phyloP scores from a whole-genome alignment of 2,113 vertebrate species.

The Lichenostomus cassidix region DNA sequence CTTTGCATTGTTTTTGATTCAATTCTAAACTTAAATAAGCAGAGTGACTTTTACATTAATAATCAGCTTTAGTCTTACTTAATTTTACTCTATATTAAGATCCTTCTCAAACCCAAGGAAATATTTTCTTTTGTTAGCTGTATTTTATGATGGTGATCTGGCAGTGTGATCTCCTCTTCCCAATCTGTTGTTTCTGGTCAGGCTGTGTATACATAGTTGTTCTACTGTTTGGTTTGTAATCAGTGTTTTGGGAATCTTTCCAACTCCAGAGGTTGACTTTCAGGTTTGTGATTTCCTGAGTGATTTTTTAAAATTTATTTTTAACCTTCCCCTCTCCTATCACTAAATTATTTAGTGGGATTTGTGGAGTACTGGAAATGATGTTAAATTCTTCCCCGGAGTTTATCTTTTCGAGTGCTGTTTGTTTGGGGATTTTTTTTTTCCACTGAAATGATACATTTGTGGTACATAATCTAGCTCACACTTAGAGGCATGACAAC shows the following conservation, averaged over 20 bases:
- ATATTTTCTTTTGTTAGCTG: background rate
- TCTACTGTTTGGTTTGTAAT: constrained; percentile 29
- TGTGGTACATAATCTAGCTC: background rate
- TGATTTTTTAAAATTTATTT: background rate
- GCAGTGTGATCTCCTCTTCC: background rate
- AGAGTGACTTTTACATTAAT: background rate
- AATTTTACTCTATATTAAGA: background rate
- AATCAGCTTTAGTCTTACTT: background rate
- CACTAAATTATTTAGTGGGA: background rate
- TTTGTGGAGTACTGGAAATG: background rate
- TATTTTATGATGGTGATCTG: background rate
- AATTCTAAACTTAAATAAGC: background rate
- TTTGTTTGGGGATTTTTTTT: background rate
- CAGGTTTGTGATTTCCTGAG: constrained; percentile 10
- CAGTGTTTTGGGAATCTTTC: constrained; percentile 26
- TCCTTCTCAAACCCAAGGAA: background rate
- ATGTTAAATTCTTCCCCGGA: background rate
- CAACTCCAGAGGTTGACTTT: background rate
- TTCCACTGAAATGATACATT: background rate
- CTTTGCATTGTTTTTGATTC: background rate
- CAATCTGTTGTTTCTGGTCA: background rate
- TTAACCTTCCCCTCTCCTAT: background rate
- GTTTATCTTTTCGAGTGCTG: background rate
- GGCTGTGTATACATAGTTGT: background rate
- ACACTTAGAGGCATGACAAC: background rate